Evolutionary conservation across 2,888 invertebrate genomes (phyloP).

Genomic region (Dioctria rufipes): DNA sequence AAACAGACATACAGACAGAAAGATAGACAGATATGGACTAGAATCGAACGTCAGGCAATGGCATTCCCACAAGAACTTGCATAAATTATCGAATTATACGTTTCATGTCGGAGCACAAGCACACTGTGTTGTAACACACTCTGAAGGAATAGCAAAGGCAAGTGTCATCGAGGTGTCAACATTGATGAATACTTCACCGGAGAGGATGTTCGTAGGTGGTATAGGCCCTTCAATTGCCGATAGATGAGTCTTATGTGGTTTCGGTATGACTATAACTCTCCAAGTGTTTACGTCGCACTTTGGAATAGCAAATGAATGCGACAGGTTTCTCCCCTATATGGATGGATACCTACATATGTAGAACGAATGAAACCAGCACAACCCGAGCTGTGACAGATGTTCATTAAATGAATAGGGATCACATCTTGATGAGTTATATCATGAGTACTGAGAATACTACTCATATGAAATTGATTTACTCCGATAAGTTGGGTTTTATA

Average conservation of each 20-base stretch:
- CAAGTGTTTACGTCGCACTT: slow-evolving; percentile 39
- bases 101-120: slow-evolving; percentile 21
- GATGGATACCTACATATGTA: no score
- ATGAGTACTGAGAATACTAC: slow-evolving; percentile 28
- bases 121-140: background rate
- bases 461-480: slow-evolving; percentile 28
- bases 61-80: background rate
- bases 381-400: slow-evolving; percentile 21
- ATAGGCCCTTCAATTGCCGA: slow-evolving; percentile 19
- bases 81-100: slow-evolving; percentile 43
- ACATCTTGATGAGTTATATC: slow-evolving; percentile 17
- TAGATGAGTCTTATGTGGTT: slow-evolving; percentile 20
- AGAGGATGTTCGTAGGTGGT: background rate
- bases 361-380: background rate
- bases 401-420: slow-evolving; percentile 37
- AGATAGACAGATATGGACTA: slow-evolving; percentile 7
- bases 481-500: slow-evolving; percentile 29
- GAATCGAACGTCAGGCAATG: background rate
- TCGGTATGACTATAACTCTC: slow-evolving; percentile 18
- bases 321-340: background rate
- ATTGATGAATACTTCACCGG: slow-evolving; percentile 24
- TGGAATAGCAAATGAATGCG: slow-evolving; percentile 34
- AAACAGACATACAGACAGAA: background rate
- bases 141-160: background rate
- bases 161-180: slow-evolving; percentile 43